phyloP scores from a whole-genome alignment of 2,797 vertebrate genomes.

The Danio kyathit region DNA sequence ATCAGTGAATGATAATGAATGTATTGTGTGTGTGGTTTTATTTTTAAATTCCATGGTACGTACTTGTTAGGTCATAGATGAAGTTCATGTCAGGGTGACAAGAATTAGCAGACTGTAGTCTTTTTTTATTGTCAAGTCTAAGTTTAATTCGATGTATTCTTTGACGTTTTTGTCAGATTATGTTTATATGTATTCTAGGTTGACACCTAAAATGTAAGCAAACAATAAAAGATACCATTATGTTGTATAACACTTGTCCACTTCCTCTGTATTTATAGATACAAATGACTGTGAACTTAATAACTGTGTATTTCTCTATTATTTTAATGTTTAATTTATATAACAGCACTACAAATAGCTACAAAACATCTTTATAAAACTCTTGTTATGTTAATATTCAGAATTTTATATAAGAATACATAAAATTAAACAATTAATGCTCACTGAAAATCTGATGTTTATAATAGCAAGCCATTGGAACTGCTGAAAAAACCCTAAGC shows the following conservation, averaged over 20 bases:
- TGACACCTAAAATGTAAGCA: slow-evolving; percentile 73
- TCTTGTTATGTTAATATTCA: too few relatives aligned
- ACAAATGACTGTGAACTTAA: too few relatives aligned
- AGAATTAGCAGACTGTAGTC: slow-evolving; percentile 61
- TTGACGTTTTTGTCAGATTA: slow-evolving; percentile 68
- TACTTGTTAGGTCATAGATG: slow-evolving; percentile 75
- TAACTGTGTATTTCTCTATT: too few relatives aligned
- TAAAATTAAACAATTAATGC: too few relatives aligned
- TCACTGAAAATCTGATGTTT: too few relatives aligned
- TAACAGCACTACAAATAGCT: too few relatives aligned
- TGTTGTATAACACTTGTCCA: slow-evolving; percentile 41
- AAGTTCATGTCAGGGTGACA: slow-evolving; percentile 65
- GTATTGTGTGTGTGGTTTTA: slow-evolving; percentile 70
- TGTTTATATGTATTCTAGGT: slow-evolving; percentile 79
- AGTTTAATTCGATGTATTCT: slow-evolving; percentile 79
- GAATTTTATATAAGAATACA: too few relatives aligned
- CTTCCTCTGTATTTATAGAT: not conserved
- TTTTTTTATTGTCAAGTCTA: slow-evolving; percentile 72
- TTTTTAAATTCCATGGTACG: slow-evolving; percentile 69
- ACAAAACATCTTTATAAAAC: too few relatives aligned
- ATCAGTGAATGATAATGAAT: slow-evolving; percentile 76
- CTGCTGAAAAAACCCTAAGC: too few relatives aligned
- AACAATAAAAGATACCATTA: slow-evolving; percentile 72
- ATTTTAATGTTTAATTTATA: too few relatives aligned
- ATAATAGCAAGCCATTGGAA: too few relatives aligned